phyloP scores from a whole-genome alignment of 1,140 invertebrate genomes.

The Cardiocondyla obscurior region DNA sequence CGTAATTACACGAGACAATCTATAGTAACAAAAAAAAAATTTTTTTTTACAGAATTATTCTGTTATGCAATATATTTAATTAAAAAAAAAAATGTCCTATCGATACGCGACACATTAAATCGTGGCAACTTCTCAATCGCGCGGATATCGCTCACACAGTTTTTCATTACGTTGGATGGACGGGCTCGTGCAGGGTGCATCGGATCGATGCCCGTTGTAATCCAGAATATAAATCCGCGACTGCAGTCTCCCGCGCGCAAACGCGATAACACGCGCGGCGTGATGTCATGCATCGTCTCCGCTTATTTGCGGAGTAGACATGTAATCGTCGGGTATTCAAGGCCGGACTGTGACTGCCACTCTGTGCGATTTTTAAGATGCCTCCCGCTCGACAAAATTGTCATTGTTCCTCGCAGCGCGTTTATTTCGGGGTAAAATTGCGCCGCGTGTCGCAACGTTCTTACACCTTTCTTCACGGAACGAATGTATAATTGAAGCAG shows the following conservation, averaged over 20 bases:
- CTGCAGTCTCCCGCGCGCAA: not conserved
- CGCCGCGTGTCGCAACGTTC: constrained; percentile 1
- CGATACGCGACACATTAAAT: not conserved
- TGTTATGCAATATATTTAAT: not conserved
- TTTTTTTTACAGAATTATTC: not conserved
- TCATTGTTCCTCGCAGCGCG: constrained; percentile 58
- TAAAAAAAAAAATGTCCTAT: not conserved
- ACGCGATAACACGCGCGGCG: constrained; percentile 30
- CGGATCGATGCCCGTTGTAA: constrained; percentile 18
- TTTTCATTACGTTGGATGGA: constrained; percentile 20
- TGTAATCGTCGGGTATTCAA: constrained; percentile 68
- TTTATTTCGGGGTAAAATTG: constrained; percentile 32
- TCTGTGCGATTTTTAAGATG: constrained; percentile 67
- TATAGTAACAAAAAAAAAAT: not conserved
- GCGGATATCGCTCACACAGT: not conserved
- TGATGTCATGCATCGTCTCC: constrained; percentile 62
- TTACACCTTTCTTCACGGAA: not conserved
- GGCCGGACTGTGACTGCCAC: constrained; percentile 61
- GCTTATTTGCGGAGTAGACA: constrained; percentile 62
- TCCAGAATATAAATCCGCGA: constrained; percentile 43
- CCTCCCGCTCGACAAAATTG: constrained; percentile 64
- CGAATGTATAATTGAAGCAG: constrained; percentile 31
- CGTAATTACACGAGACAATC: not conserved
- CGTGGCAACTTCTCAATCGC: constrained; percentile 1
- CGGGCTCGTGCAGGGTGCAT: not conserved